Percentiles rank a stretch among this genome's conserved stretches.
phyloP scores from a whole-genome alignment of 1,140 invertebrate species.

The Drosophila eugracilis region DNA sequence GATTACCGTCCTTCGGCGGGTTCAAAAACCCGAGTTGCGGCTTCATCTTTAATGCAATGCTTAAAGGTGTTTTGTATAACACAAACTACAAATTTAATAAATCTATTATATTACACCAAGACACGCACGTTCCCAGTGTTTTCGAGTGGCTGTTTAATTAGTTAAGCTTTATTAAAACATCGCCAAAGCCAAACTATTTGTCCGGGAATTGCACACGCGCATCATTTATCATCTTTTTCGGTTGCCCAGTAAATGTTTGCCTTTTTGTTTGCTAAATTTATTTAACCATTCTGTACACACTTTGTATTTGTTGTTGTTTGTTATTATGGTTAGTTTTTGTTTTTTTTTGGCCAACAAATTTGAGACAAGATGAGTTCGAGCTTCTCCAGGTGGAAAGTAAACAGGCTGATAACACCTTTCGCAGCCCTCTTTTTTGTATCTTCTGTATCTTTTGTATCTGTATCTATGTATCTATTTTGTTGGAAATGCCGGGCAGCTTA shows the following conservation, averaged over 20 bases:
- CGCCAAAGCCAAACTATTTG: slow-evolving; percentile 67
- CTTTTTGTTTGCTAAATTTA: slow-evolving; percentile 49
- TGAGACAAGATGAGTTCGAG: slow-evolving; percentile 41
- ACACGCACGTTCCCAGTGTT: slow-evolving; percentile 44
- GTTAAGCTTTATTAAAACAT: slow-evolving; percentile 82
- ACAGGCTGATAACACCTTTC: slow-evolving; percentile 64
- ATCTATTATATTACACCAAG: slow-evolving; percentile 65
- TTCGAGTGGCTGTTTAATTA: slow-evolving; percentile 62
- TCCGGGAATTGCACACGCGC: slow-evolving; percentile 68
- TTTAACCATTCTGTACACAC: slow-evolving; percentile 24
- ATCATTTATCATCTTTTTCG: slow-evolving; percentile 77
- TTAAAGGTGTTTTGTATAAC: slow-evolving; percentile 70
- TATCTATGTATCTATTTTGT: slow-evolving; percentile 22
- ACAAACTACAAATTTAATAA: slow-evolving; percentile 76
- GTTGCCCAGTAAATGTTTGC: slow-evolving; percentile 64
- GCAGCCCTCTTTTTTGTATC: slow-evolving; percentile 16
- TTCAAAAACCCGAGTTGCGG: slow-evolving; percentile 55
- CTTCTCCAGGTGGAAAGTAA: slow-evolving; percentile 50
- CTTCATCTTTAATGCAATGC: slow-evolving; percentile 58
- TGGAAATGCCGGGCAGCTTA: slow-evolving; percentile 56
- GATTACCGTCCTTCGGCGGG: slow-evolving; percentile 58
- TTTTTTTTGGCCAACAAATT: slow-evolving; percentile 50
- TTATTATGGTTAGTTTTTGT: slow-evolving; percentile 20
- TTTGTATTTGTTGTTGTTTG: slow-evolving; percentile 20
- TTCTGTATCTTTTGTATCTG: slow-evolving; percentile 23